These are phyloP conservation scores for Gibbula magus DNA, from an alignment of 2,888 invertebrate genomes.

Conservation along the genomic window DNA sequence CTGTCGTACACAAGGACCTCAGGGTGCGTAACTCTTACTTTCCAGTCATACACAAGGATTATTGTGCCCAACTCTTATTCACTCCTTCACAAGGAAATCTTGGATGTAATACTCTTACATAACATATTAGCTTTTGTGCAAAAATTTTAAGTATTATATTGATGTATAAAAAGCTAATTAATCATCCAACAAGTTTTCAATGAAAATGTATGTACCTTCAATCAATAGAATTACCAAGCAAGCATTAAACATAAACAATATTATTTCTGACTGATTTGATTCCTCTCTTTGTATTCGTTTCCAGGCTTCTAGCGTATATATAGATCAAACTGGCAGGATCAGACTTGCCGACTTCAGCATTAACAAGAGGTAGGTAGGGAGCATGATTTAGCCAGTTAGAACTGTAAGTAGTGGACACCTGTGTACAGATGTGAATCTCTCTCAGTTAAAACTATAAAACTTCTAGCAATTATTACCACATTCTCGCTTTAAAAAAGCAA, in stretches of 20 bases:
- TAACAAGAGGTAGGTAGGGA: slow-evolving; percentile 79
- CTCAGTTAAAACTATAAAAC: neutral
- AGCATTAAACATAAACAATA: neutral
- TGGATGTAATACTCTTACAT: no score
- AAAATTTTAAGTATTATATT: no score
- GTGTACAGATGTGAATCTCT: no score
- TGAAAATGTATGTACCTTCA: no score
- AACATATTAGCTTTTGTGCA: no score
- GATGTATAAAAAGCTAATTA: no score
- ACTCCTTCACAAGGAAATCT: no score
- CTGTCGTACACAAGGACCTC: slow-evolving; percentile 89
- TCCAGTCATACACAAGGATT: slow-evolving; percentile 89
- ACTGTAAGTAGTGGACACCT: no score
- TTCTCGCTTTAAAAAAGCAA: no score
- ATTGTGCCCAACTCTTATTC: slow-evolving; percentile 73
- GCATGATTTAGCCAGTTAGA: no score
- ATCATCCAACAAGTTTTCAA: no score
- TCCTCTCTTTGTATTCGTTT: slow-evolving; percentile 32
- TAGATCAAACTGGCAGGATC: slow-evolving; percentile 81
- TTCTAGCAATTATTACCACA: slow-evolving; percentile 69
- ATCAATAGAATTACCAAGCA: no score
- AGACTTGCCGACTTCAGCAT: slow-evolving; percentile 84
- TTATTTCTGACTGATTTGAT: neutral
- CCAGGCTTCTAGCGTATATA: slow-evolving; percentile 71
- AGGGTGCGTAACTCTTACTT: slow-evolving; percentile 76